Base-by-base conservation (phyloP, 2,113 vertebrate genomes). In the Ploceus nigricollis region DNA sequence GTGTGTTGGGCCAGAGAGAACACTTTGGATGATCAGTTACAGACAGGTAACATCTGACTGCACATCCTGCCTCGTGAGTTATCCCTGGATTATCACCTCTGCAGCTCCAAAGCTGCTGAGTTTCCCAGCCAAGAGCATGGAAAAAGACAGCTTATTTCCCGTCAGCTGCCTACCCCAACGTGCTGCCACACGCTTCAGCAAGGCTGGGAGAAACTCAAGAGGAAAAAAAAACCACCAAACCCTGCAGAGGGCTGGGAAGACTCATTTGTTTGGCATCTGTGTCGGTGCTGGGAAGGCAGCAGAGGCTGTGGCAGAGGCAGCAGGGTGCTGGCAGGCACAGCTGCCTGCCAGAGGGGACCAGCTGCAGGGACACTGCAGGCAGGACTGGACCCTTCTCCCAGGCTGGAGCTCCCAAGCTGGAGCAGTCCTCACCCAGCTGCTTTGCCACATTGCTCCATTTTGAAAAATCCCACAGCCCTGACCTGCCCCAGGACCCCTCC, bases 181-280 rank as follows among this genome's bases (percentile, higher is more conserved):
- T 83, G 97, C 94, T 88, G 80, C 83, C 90, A 96, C 96, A 93
- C 1, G 94, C 94, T 92, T 3, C 82, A 13, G 76, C 86, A 50
- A 6, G 89, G 3, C 93, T 89, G 87, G 79, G 25, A 90, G 96
- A 92, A 96, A 94, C 82, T 89, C 75, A 18, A 16, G 39, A 13
- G 48, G 31, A 0, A 4, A 45, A 33, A 8, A 30, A 84, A 66
- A 10, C 2, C 35, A 42, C 30, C 71, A 57, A 88, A 23, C 9
- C 48, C 84, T 89, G 85, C 66, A 30, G 37, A 83, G 66, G 72
- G 83, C 83, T 90, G 94, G 78, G 82, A 31, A 42, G 82, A 94
- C 21, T 95, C 70, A 86, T 27, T 47, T 7, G 37, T 40, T 60
- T 87, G 91, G 93, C 86, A 96, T 89, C 77, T 18, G 50, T 2